These are phyloP conservation scores for Paracanthobrama guichenoti DNA, from an alignment of 2,113 vertebrate genomes.

Conservation along the genomic window DNA sequence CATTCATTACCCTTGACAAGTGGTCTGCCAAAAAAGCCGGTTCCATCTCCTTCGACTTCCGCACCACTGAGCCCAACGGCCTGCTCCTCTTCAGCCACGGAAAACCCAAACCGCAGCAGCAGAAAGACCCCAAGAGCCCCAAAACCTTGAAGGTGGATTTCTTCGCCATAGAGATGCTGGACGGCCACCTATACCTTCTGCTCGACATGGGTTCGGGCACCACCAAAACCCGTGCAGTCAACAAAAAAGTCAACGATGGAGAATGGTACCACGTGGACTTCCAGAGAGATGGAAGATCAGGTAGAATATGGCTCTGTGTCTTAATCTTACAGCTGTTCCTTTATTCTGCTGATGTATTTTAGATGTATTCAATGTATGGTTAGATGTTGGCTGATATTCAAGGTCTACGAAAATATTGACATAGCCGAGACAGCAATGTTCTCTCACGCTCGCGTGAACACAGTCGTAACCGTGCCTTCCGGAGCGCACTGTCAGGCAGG, in stretches of 20 bases:
- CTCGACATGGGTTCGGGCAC: conserved; percentile 98
- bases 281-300: conserved; percentile 94
- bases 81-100: conserved; percentile 96
- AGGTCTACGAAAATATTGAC: conserved; percentile 35
- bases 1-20: conserved; percentile 92
- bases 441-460: conserved; percentile 34
- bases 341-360: not conserved
- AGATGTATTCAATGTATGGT: conserved; percentile 19
- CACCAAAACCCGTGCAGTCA: conserved; percentile 92
- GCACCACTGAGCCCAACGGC: conserved; percentile 95
- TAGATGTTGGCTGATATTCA: conserved; percentile 15
- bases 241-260: conserved; percentile 95
- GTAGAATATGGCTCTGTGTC: conserved; percentile 68
- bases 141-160: conserved; percentile 96
- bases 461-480: conserved; percentile 40
- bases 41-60: conserved; percentile 97
- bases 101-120: conserved; percentile 86
- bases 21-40: conserved; percentile 98
- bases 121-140: conserved; percentile 92
- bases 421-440: conserved; percentile 10
- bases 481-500: conserved; percentile 36
- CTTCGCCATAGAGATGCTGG: conserved; percentile 97
- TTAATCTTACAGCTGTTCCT: not conserved
- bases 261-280: conserved; percentile 99
- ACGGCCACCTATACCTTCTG: conserved; percentile 92